Evolutionary conservation across 2,888 invertebrate genomes (phyloP), one percentile per base, ranked within the genome.

Genomic region (Plagodis dolabraria): DNA sequence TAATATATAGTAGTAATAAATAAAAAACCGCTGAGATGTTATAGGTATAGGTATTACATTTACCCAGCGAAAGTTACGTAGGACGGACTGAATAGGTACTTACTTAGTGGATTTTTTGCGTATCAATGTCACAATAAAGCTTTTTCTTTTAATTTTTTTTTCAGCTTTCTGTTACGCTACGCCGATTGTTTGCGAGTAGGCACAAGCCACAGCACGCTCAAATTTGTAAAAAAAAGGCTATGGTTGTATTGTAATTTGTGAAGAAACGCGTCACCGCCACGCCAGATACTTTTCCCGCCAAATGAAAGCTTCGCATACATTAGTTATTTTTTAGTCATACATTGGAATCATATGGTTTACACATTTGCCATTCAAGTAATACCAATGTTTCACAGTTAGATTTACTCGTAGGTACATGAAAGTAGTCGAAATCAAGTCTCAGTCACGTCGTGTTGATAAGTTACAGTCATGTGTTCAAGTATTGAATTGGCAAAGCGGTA

Each of bases 161-260:
- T 55, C 55, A 58, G 66, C 67, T 72, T 63, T 67, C 57, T 45
- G 74, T 73, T 72, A 75, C 75, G 76, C 71, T 68, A 69, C 72
- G 49, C 58, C 67, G 72, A 49, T 54, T 65, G 61, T 65, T 67
- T 63, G 68, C 56, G 12, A 47, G 60, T 65, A 49, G 46, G 52
- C 63, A 45, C 40, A 10, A 49, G 46, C 50, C 63, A 45, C 40
- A 10, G 36, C 36, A 36, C 43, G 50, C 47, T 33, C 55, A 47
- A 55, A 61, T 60, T 60, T 44, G 58, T 50, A 40, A 42, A 55
- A 55, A 65, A 53, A 63, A 64, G 65, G 68, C 53, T 57, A 53
- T 60, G 53, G 36, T 61, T 12, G 43, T 43, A 40, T 10, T 10
- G 40, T 43, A 38, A 9, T 38, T 38, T 43, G 43, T 56, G 47